Base-by-base conservation (phyloP, 2,113 vertebrate species). In the Nothobranchius furzeri region DNA sequence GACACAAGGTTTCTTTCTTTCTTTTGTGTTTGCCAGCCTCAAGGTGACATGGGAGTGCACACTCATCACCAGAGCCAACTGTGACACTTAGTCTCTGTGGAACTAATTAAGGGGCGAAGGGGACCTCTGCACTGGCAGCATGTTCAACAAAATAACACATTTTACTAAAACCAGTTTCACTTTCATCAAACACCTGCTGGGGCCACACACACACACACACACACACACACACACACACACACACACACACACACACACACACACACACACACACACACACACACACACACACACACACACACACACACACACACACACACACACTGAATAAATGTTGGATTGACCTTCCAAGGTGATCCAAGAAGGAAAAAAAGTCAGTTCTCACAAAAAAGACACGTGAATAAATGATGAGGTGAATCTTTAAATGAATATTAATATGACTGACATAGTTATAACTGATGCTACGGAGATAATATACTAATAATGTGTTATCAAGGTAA, bases 21-120 rank as follows among this genome's bases (percentile, higher is more conserved):
- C 67, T 82, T 87, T 87, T 87, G 86, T 87, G 81, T 87, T 40
- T 42, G 82, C 50, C 66, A 66, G 78, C 63, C 82, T 89, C 88
- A 91, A 90, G 89, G 88, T 90, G 87, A 89, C 81, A 86, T 79
- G 82, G 73, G 77, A 81, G 78, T 77, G 78, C 30, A 79, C 73
- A 78, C 86, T 83, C 81, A 70, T 87, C 81, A 87, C 62, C 60
- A 64, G 49, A 70, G 80, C 80, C 75, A 60, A 73, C 75, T 49
- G 62, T 90, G 90, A 91, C 90, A 90, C 61, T 60, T 85, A 85
- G 64, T 87, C 89, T 91, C 88, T 42, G 57, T 57, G 88, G 90
- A 73, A 63, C 86, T 89, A 79, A 92, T 90, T 89, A 89, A 74
- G 86, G 84, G 80, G 72, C 79, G 85, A 87, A 88, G 78, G 71